Evolutionary conservation across 2,797 vertebrate species (phyloP), one percentile per base, ranked within the genome.

Genomic region (Sebastes glaucus): DNA sequence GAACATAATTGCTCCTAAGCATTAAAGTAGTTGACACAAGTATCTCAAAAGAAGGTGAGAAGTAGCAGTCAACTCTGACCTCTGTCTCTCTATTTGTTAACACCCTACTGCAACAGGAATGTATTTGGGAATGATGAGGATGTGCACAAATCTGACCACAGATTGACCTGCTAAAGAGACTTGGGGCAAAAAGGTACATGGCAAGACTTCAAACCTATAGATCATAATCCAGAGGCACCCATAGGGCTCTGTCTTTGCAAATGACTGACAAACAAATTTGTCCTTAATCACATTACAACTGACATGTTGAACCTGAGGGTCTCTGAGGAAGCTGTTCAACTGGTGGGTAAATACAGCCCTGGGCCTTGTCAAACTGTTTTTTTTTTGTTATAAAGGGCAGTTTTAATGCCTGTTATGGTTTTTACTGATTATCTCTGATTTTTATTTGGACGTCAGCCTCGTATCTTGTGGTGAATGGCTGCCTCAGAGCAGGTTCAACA

Each of bases 21-120:
- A 28, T 62, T 46, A 9, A 18, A 52, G 27, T 7, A n/a, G 11
- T 35, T 73, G 20, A 62, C 35, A 82, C 3, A 68, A 35, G 20
- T 1, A 38, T 11, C 27, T 77, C 4, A 53, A 49, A 55, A 25
- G 66, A 60, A n/a, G 25, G 70, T 67, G 64, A 80, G 8, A 80
- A 73, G 3, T n/a, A 35, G n/a, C 33, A 68, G 42, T 75, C 46
- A 63, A 18, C 70, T 65, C 28, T 72, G 42, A 82, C 49, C 27
- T 67, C 6, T 38, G 52, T 71, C 11, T 25, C 7, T 63, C 16
- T 74, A 5, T 82, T 64, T 55, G 30, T 49, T 80, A 28, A 22
- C 49, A 75, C 83, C 18, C 4, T 25, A 33, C 55, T 77, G 78
- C 32, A 28, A 77, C 30, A 42, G 4, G 22, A 35, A 46, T 20